These are phyloP conservation scores for Mesaphorura yosii DNA, from an alignment of 1,140 invertebrate species.

Conservation along the genomic window DNA sequence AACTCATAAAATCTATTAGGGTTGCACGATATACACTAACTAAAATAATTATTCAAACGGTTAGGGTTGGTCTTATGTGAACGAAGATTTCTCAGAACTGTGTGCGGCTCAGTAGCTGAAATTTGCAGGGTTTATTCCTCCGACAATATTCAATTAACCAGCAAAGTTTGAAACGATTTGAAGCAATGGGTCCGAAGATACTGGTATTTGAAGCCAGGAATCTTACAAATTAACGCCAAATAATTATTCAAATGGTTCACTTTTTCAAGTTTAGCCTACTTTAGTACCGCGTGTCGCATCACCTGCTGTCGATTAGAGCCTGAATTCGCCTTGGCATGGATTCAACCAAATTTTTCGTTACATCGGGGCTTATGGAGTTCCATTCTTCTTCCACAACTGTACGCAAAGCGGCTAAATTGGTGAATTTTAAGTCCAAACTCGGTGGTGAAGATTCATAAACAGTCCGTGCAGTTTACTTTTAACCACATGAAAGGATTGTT, in stretches of 20 bases:
- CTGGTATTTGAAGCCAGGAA: not conserved
- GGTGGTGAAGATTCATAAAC: no score
- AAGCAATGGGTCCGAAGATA: not conserved
- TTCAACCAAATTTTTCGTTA: no score
- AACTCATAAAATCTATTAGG: no score
- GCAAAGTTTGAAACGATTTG: not conserved
- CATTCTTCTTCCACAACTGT: no score
- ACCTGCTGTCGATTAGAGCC: no score
- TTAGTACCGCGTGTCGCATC: no score
- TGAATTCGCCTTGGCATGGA: no score
- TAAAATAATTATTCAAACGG: not conserved
- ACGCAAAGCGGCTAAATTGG: not conserved
- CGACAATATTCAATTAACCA: not conserved
- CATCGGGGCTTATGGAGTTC: no score
- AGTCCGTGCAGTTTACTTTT: no score
- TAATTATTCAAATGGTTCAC: not conserved
- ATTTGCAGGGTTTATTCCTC: not conserved
- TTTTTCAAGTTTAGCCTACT: no score
- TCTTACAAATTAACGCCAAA: not conserved
- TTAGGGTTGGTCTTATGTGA: not conserved
- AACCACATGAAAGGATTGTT: no score
- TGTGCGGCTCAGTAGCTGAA: not conserved
- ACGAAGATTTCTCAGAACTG: not conserved
- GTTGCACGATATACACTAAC: not conserved
- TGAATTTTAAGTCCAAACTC: no score